Conservation (phyloP, 2,797 vertebrate genomes). For the Staurois parvus region DNA sequence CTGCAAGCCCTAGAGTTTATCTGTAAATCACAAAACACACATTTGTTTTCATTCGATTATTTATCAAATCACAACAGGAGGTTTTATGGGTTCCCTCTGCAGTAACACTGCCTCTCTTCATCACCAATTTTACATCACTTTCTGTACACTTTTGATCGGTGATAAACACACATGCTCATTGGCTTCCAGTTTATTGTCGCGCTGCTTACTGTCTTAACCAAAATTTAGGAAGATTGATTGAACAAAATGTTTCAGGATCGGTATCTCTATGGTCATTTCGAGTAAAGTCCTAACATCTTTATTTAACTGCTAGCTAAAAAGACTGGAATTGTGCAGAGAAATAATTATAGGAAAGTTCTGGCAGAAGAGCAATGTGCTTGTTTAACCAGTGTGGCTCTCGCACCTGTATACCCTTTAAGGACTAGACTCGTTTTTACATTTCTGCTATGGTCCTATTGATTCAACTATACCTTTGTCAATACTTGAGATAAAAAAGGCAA, state of each 20-base stretch:
- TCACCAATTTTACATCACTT: conserved; percentile 13
- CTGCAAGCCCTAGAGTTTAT: conserved; percentile 15
- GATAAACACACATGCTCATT: conserved; percentile 15
- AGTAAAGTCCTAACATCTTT: neutral
- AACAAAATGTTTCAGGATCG: conserved; percentile 15
- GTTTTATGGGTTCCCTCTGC: conserved; percentile 28
- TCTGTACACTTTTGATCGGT: conserved; percentile 1
- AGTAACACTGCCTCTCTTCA: conserved; percentile 23
- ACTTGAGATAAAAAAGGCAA: too few relatives aligned
- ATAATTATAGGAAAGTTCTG: conserved; percentile 7
- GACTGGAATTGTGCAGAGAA: neutral
- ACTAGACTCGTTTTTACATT: too few relatives aligned
- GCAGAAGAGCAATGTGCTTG: neutral
- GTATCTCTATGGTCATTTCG: conserved; percentile 13
- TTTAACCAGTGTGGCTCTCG: neutral
- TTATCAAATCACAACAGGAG: conserved; percentile 19
- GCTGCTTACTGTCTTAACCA: conserved; percentile 2
- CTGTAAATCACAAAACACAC: conserved; percentile 25
- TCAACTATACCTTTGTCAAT: too few relatives aligned
- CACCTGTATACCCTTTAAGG: too few relatives aligned
- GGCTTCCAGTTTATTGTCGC: conserved; percentile 17
- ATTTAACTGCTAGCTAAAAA: conserved; percentile 19
- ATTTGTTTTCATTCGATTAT: conserved; percentile 36
- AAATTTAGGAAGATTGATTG: conserved; percentile 33
- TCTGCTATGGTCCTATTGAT: too few relatives aligned